phyloP scores from a whole-genome alignment of 1,140 invertebrate genomes.

The Drosophila insularis region DNA sequence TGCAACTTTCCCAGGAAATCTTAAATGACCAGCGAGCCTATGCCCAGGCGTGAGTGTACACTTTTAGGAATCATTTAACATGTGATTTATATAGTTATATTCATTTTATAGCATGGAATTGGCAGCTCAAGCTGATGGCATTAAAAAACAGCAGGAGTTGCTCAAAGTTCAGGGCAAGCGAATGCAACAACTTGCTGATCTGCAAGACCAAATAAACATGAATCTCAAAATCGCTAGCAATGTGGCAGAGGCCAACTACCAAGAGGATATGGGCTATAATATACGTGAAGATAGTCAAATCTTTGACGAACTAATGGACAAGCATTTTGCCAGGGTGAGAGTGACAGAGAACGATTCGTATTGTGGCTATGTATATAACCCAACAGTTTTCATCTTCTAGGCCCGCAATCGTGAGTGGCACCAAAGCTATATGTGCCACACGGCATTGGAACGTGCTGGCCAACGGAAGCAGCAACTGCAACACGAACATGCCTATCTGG shows the following conservation, averaged over 20 bases:
- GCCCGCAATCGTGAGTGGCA: conserved; percentile 49
- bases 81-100: background rate
- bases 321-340: conserved; percentile 36
- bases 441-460: conserved; percentile 24
- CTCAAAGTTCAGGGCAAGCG: conserved; percentile 18
- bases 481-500: conserved; percentile 38
- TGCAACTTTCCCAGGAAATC: conserved; percentile 1
- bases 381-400: conserved; percentile 5
- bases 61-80: background rate
- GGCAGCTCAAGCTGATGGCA: conserved; percentile 18
- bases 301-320: conserved; percentile 41
- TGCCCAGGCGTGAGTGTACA: conserved; percentile 24
- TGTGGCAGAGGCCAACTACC: conserved; percentile 11
- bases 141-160: conserved; percentile 11
- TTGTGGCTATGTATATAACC: background rate
- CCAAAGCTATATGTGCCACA: conserved; percentile 43
- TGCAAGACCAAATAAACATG: conserved; percentile 39
- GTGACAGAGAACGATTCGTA: background rate
- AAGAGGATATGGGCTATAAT: conserved; percentile 22
- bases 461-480: background rate
- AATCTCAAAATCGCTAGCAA: conserved; percentile 9
- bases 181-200: conserved; percentile 28
- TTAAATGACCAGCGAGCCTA: conserved; percentile 26
- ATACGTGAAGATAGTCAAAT: conserved; percentile 48
- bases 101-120: conserved; percentile 14